Base-by-base conservation (phyloP, 1,140 invertebrate species). In the Subanguina moxae region DNA sequence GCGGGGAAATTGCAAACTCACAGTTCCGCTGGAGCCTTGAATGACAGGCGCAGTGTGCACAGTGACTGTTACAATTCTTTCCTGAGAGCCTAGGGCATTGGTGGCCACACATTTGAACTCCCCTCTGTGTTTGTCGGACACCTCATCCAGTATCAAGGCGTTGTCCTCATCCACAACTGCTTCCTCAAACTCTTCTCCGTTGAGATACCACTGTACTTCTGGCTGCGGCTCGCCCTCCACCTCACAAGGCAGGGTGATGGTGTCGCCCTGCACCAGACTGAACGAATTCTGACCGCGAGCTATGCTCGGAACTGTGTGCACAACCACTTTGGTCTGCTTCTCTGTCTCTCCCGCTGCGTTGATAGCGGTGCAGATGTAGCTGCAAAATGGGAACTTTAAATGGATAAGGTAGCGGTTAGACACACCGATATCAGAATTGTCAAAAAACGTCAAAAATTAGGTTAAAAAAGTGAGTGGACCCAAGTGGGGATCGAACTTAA, bases 321-420 rank as follows among this genome's bases (percentile, higher is more conserved):
- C 65, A 56, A 46, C 46, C 19, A 76, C 48, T 19, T 83, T 83
- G 27, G 80, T 82, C 32, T 74, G 62, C 64, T 84, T 84, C 17
- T 73, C 63, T 1, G 63, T 46, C 32, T 64, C 46, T 25, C 71
- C 71, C 1, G 71, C 71, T 59, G 61, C 30, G 38, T 66, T 74
- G 3, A 62, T 70, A 1, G 83, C 83, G n/a, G 71, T 78, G 67
- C 84, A 85, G 8, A 76, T 72, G 64, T 84, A 85, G 8, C 69
- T 69, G 8, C 83, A 84, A 23, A 82, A 15, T 38, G n/a, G n/a
- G n/a, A n/a, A n/a, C n/a, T n/a, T n/a, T n/a, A n/a, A n/a, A n/a
- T n/a, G n/a, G n/a, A n/a, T n/a, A n/a, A n/a, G n/a, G n/a, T n/a
- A n/a, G n/a, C n/a, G n/a, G n/a, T n/a, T n/a, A n/a, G n/a, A n/a